Conservation (phyloP, 2,113 vertebrate genomes). For the Cyanistes caeruleus region DNA sequence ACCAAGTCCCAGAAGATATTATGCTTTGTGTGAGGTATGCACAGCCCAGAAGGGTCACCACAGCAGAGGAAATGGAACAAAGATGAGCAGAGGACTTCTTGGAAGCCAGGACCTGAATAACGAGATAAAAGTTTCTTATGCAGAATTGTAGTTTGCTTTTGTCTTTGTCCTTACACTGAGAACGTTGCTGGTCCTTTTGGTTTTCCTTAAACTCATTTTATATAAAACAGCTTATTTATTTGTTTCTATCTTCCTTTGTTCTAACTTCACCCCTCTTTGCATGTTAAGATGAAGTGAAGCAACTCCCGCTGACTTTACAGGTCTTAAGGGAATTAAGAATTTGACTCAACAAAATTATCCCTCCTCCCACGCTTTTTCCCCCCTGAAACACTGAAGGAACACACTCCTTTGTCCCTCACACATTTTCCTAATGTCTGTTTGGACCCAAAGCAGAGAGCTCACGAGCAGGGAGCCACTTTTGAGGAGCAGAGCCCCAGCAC, state of each 20-base stretch:
- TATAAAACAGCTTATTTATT: not conserved
- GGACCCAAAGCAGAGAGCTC: not conserved
- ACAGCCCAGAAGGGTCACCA: not conserved
- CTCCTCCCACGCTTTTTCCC: not conserved
- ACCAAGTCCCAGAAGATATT: not conserved
- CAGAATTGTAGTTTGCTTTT: not conserved
- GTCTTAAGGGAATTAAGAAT: conserved; percentile 37
- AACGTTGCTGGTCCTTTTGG: not conserved
- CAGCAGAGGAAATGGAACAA: not conserved
- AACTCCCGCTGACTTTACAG: conserved; percentile 37
- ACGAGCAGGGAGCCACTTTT: not conserved
- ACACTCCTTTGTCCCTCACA: not conserved
- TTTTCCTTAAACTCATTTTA: not conserved
- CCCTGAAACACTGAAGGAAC: not conserved
- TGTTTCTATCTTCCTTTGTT: conserved; percentile 9
- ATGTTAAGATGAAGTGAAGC: conserved; percentile 2
- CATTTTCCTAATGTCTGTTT: not conserved
- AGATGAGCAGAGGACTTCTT: not conserved
- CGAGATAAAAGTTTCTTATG: not conserved
- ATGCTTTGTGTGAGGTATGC: not conserved
- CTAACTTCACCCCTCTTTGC: not conserved
- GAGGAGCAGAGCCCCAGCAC: not conserved
- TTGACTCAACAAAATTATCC: not conserved
- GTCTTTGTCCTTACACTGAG: not conserved
- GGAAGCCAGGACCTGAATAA: not conserved